Evolutionary conservation across 2,888 invertebrate genomes (phyloP), one percentile per base, ranked within the genome.

Genomic region (Orthonevra nobilis): DNA sequence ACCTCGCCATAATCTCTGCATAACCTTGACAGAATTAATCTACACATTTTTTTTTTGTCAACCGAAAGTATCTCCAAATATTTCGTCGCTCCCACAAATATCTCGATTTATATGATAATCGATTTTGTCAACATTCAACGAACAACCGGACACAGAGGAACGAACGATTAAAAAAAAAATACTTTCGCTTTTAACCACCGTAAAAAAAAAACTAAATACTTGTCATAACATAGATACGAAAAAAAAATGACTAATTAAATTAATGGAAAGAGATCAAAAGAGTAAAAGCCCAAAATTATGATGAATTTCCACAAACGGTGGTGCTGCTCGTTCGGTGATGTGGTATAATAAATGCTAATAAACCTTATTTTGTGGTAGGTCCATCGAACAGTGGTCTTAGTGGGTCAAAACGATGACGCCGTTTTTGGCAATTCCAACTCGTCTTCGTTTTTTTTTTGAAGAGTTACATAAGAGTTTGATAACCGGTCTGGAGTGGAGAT

Each of bases 251-350:
- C n/a, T 23, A 48, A 50, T 40, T 50, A 50, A 69, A 58, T 69
- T 60, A 69, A 60, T 69, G 69, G 38, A 69, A 69, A 1, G 58
- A 69, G 69, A 69, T 40, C 69, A 60, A 32, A 46, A 20, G 48
- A 30, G 36, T 36, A 38, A 48, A 28, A 9, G 30, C 44, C 15
- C 34, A 44, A 46, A 54, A 12, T 32, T 30, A 6, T 6, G 7
- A 10, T 38, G 17, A 54, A 38, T 10, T 38, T 17, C 10, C 15
- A 26, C 26, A 36, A n/a, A n/a, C n/a, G n/a, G n/a, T n/a, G n/a
- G n/a, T n/a, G n/a, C n/a, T n/a, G n/a, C n/a, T n/a, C 23, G 5
- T 15, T 7, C n/a, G n/a, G n/a, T 7, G 5, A 0, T 2, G 34
- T 17, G n/a, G 23, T 20, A 50, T 50, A 60, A 69, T 17, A 32